phyloP scores from a whole-genome alignment of 2,888 invertebrate species.

The Monoplex corrugatus region DNA sequence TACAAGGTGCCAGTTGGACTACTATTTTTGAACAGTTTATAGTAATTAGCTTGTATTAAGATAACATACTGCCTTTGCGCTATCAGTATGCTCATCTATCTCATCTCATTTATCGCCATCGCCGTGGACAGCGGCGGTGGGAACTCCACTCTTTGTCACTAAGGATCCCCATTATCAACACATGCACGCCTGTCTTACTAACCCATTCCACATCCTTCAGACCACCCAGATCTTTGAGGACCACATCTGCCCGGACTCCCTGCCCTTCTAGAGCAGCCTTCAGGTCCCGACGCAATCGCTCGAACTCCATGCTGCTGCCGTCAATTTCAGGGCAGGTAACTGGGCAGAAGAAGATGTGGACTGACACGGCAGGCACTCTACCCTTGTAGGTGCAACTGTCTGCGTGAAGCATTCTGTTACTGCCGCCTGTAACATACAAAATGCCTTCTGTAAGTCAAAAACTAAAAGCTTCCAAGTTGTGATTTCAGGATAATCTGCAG shows the following conservation, averaged over 20 bases:
- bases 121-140: too few relatives aligned
- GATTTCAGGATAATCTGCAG: too few relatives aligned
- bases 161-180: too few relatives aligned
- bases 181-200: background rate
- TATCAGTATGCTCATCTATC: too few relatives aligned
- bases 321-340: background rate
- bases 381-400: background rate
- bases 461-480: too few relatives aligned
- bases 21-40: too few relatives aligned
- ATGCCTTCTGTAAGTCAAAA: background rate
- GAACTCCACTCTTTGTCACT: too few relatives aligned
- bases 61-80: too few relatives aligned
- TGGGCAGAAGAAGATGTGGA: background rate
- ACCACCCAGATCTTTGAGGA: slow-evolving; percentile 61
- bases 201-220: slow-evolving; percentile 59
- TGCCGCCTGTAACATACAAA: background rate
- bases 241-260: slow-evolving; percentile 60
- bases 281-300: slow-evolving; percentile 64
- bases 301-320: slow-evolving; percentile 54
- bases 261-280: slow-evolving; percentile 62
- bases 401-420: slow-evolving; percentile 44
- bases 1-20: too few relatives aligned
- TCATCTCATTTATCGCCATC: too few relatives aligned
- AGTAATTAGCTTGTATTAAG: too few relatives aligned
- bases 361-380: background rate